phyloP scores from a whole-genome alignment of 2,797 vertebrate genomes.

The Lates japonicus region DNA sequence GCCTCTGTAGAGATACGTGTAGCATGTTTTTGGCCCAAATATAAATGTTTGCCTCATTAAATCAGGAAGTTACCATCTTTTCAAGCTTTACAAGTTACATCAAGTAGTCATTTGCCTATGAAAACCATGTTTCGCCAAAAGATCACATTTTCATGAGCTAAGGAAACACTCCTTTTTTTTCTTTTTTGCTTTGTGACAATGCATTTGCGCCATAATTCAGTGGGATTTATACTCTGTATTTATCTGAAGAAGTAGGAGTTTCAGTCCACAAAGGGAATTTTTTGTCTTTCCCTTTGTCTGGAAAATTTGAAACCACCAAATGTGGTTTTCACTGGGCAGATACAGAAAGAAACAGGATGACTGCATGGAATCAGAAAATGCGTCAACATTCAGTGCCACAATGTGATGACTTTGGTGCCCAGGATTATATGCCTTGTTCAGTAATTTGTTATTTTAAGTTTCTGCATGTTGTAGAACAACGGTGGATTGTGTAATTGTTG shows the following conservation, averaged over 20 bases:
- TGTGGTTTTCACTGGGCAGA: background rate
- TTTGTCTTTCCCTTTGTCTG: background rate
- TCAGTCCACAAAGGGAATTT: background rate
- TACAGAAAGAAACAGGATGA: background rate
- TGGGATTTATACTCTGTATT: background rate
- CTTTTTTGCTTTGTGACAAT: background rate
- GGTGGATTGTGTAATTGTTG: constrained; percentile 13
- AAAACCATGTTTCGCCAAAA: background rate
- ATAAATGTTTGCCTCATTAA: background rate
- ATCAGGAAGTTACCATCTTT: constrained; percentile 1
- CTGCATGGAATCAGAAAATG: background rate
- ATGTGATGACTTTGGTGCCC: background rate
- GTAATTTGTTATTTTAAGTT: background rate
- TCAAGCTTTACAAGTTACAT: background rate
- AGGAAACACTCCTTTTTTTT: background rate
- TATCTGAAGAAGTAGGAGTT: background rate
- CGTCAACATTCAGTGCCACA: background rate
- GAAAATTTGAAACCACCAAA: background rate
- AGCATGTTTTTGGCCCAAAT: background rate
- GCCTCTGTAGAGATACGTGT: accelerated
- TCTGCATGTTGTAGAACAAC: constrained; percentile 8
- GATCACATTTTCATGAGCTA: background rate
- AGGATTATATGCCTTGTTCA: background rate
- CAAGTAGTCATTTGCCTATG: background rate
- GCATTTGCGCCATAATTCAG: background rate